Percentiles rank a stretch among this genome's conserved stretches.
Conservation (phyloP, 2,113 vertebrate genomes). For the Theristicus caerulescens region DNA sequence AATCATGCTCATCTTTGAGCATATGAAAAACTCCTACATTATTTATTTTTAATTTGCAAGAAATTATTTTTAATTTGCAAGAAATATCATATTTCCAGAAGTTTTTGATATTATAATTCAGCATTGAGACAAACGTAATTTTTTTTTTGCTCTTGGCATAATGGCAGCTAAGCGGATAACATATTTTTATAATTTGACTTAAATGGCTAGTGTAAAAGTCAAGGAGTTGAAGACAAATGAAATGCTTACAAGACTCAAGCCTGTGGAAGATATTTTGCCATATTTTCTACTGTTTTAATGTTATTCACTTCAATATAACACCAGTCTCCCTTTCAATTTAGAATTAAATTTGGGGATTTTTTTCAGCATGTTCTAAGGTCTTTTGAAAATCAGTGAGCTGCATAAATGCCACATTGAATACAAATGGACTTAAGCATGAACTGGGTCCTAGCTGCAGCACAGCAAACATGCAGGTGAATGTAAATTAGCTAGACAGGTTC, state of each 20-base stretch:
- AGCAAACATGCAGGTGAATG: not conserved
- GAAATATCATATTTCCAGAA: not conserved
- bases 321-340: not conserved
- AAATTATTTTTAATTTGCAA: too few relatives aligned
- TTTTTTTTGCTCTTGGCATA: not conserved
- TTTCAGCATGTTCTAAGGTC: not conserved
- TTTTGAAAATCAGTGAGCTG: not conserved
- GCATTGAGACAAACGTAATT: not conserved
- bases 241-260: not conserved
- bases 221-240: not conserved
- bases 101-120: not conserved
- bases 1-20: not conserved
- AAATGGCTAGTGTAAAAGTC: not conserved
- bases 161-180: not conserved
- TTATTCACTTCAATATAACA: not conserved
- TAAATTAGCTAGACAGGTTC: not conserved
- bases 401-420: not conserved
- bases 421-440: not conserved
- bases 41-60: not conserved
- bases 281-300: not conserved
- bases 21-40: not conserved
- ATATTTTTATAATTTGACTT: not conserved
- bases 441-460: not conserved
- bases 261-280: not conserved
- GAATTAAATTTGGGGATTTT: not conserved